These are phyloP conservation scores for Trichonephila clavipes DNA, from an alignment of 1,140 invertebrate species.

Conservation along the genomic window DNA sequence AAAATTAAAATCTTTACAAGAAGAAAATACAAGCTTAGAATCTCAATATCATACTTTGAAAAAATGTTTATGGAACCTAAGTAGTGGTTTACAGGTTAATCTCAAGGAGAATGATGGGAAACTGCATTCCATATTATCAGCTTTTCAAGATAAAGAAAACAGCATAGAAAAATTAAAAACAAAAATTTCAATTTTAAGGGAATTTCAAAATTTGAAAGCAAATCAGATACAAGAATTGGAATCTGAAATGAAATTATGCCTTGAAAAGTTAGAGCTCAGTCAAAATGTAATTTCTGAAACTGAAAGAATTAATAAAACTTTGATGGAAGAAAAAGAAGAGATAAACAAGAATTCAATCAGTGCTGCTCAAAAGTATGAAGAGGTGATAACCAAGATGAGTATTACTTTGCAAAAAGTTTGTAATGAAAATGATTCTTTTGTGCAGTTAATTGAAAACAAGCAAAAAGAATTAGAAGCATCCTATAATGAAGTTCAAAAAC, in stretches of 20 bases:
- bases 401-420: background rate
- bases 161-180: background rate
- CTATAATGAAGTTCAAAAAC: background rate
- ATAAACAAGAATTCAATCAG: background rate
- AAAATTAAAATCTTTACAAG: background rate
- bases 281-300: background rate
- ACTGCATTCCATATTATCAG: conserved; percentile 19
- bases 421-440: background rate
- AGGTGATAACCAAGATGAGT: background rate
- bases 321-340: background rate
- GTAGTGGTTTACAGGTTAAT: background rate
- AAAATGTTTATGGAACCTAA: background rate
- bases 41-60: background rate
- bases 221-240: background rate
- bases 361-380: background rate
- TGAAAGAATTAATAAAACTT: background rate
- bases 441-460: background rate
- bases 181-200: conserved; percentile 10
- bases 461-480: background rate
- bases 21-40: background rate
- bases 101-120: background rate
- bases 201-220: background rate
- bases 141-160: conserved; percentile 37
- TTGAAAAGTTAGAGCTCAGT: background rate
- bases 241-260: background rate